Base-by-base conservation (phyloP, 2,888 invertebrate species). In the Resseliella maxima region DNA sequence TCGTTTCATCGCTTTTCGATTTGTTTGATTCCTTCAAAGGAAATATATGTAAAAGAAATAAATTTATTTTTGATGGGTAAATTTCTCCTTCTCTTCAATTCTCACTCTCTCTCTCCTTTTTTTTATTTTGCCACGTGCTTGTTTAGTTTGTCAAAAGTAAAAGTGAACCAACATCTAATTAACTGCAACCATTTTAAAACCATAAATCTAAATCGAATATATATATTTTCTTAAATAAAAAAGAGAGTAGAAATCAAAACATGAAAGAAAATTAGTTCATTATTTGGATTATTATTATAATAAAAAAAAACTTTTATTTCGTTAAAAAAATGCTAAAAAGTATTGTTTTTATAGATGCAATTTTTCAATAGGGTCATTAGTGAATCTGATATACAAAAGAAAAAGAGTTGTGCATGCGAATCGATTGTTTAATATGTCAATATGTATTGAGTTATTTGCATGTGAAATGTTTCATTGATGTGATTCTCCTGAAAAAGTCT, bases 121-220 rank as follows among this genome's bases (percentile, higher is more conserved):
- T 18, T 18, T 2, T 6, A n/a, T 6, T 6, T 6, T 24, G 21
- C 1, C n/a, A 59, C 12, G 24, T 59, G 10, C 12, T 50, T 50
- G 50, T n/a, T 24, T 72, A 12, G 31, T 31, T 31, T 72, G 35
- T 72, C 72, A 72, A 72, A 72, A 72, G 72, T 72, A 72, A 72
- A 72, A 72, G 72, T 72, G 72, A 72, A 72, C 12, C 12, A 31
- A 72, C 31, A 72, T n/a, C 2, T 72, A 31, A 31, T 72, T 72
- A 3, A 59, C 6, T 59, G 46, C 5, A n/a, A n/a, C n/a, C n/a
- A n/a, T 24, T 59, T 50, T 50, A 50, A 50, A 21, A 21, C 50
- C 24, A 24, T 24, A 59, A 59, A 59, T 59, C 24, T 27, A 24
- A 59, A 59, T 59, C 59, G 59, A 12, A 59, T 59, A 59, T 3